Evolutionary conservation across 1,140 invertebrate species (phyloP), one percentile per base, ranked within the genome.

Genomic region (Dufourea novaeangliae): DNA sequence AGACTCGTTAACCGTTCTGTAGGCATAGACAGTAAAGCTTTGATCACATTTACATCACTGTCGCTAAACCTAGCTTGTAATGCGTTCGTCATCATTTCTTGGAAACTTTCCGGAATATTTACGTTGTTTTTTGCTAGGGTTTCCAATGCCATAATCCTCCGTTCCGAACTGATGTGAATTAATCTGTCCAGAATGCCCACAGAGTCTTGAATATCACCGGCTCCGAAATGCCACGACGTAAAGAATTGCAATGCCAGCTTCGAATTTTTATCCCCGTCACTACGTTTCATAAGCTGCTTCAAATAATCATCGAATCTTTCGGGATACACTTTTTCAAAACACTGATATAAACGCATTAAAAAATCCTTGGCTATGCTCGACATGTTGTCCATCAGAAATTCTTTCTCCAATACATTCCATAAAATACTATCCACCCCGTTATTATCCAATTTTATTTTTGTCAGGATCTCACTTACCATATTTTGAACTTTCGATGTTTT

Each of bases 261-360:
- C 0, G 87, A 80, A 1, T 85, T 34, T 20, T 78, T 29, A 8
- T 88, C 78, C 6, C 59, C 76, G 11, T 87, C 80, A 44, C 78
- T 79, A 0, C 59, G 74, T 70, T 83, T 74, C 85, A 91, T 91
- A 0, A 91, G 27, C 7, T 84, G 86, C 56, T 90, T 89, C 5
- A 92, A 80, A 78, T 88, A 92, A 1, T 93, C 90, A 82, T 97
- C 96, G 84, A 96, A 96, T 32, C 91, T 93, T 20, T 92, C 89
- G 0, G 96, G 95, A 89, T 96, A 96, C 64, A 94, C 93, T 62
- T 85, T 91, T 88, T 96, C 95, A 1, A 95, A 78, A 86, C 91
- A 85, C 89, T 93, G 17, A 94, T 87, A 86, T 89, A 94, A 20
- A 75, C 81, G 17, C 86, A 80, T 72, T 12, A 92, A 69, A 61